Evolutionary conservation across 2,888 invertebrate species (phyloP), one percentile per base, ranked within the genome.

Genomic region (Drosophila acutilabella): DNA sequence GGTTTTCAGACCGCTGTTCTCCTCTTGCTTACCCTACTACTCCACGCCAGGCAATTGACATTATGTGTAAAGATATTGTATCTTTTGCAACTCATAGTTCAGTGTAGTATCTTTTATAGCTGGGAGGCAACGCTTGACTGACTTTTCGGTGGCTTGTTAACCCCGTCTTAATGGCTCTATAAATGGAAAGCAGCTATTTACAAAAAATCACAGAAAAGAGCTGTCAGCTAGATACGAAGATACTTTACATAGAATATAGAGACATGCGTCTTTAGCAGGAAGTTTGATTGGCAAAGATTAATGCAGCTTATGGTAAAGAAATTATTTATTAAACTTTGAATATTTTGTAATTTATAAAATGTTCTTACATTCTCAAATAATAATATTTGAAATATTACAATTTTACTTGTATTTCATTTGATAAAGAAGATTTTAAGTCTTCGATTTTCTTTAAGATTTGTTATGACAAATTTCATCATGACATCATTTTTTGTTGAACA

Each of bases 51-150:
- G 75, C 75, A 75, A 64, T 52, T 79, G 75, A 69, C 75, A 75
- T 74, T 48, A 57, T 60, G 48, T 74, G 69, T 60, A 58, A 61
- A 54, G 64, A 75, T 69, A 75, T 64, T 70, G 76, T 70, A 66
- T 76, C 65, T 79, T 64, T 79, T 80, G 62, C 62, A 69, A 79
- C 47, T 47, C 53, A 75, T 54, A 64, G 54, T 38, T 51, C 26
- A 20, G 54, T 20, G 38, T 36, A 13, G 36, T 45, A 52, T 42
- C 59, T 40, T 42, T 18, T 48, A 52, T 51, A 58, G 54, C 59
- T 64, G 62, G 69, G 68, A 65, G 58, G 80, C 56, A 64, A 78
- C 80, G 78, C 77, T 80, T 66, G 56, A 80, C 7, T 80, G 81
- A 38, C 38, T 58, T 74, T 71, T 67, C 44, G 54, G 57, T 64